Conservation (phyloP, 1,140 invertebrate genomes). For the Cydia fagiglandana region DNA sequence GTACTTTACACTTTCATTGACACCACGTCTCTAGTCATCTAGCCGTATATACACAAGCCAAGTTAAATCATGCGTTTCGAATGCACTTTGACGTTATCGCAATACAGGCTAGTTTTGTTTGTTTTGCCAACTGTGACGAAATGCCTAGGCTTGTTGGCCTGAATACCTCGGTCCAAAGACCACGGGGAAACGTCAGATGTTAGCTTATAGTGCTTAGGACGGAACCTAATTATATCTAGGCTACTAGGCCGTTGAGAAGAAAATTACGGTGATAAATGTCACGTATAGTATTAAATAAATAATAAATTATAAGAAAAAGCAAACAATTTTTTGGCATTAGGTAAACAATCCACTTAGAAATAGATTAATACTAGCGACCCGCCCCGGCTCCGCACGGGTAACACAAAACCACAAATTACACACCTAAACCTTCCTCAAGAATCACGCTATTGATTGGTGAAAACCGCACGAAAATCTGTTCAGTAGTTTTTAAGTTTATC, state of each 20-base stretch:
- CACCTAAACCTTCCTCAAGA: too few relatives aligned
- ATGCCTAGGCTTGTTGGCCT: conserved; percentile 11
- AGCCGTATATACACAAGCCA: neutral
- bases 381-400: too few relatives aligned
- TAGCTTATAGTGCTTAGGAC: neutral
- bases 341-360: too few relatives aligned
- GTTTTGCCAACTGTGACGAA: neutral
- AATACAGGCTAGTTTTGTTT: neutral
- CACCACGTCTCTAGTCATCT: neutral
- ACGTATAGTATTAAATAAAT: neutral
- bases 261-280: neutral
- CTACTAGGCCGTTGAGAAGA: neutral
- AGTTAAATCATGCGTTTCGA: neutral
- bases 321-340: too few relatives aligned
- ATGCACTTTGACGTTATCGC: neutral
- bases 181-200: neutral
- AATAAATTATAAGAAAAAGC: neutral
- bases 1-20: neutral
- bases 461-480: too few relatives aligned
- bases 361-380: too few relatives aligned
- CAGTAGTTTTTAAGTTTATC: too few relatives aligned
- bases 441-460: too few relatives aligned
- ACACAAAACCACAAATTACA: too few relatives aligned
- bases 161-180: conserved; percentile 26
- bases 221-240: conserved; percentile 13